Percentiles rank a stretch among this genome's conserved stretches.
Evolutionary conservation across 1,140 invertebrate species (phyloP).

Genomic region (Drosophila nigrodunni): DNA sequence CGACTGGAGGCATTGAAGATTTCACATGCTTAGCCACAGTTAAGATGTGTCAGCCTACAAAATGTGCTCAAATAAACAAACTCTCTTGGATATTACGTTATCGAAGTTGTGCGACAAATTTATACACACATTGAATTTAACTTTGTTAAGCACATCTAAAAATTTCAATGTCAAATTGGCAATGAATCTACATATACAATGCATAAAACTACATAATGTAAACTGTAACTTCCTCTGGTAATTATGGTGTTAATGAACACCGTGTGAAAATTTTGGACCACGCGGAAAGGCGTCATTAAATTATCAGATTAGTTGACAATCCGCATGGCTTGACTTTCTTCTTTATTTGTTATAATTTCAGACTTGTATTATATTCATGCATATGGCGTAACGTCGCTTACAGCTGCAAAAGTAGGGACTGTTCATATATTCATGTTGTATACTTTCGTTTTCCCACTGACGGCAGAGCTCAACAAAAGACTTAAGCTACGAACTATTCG

Average conservation of each 20-base stretch:
- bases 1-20: neutral
- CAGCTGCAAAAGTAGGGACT: conserved; percentile 31
- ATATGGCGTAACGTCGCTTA: conserved; percentile 59
- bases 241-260: conserved; percentile 50
- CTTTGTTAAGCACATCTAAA: neutral
- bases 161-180: conserved; percentile 44
- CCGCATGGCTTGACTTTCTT: conserved; percentile 9
- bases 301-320: conserved; percentile 45
- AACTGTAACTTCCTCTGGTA: neutral
- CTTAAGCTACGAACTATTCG: conserved; percentile 59
- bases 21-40: neutral
- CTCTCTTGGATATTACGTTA: neutral
- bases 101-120: too few relatives aligned
- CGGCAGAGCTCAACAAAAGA: conserved; percentile 49
- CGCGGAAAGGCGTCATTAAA: conserved; percentile 71
- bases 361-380: conserved; percentile 32
- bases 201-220: neutral
- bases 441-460: conserved; percentile 67
- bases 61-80: neutral
- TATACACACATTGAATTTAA: neutral
- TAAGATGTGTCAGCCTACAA: too few relatives aligned
- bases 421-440: conserved; percentile 59
- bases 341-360: conserved; percentile 55
- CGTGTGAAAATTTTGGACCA: conserved; percentile 58
- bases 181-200: neutral